phyloP scores from a whole-genome alignment of 2,888 invertebrate genomes.

The Helicoverpa assulta region DNA sequence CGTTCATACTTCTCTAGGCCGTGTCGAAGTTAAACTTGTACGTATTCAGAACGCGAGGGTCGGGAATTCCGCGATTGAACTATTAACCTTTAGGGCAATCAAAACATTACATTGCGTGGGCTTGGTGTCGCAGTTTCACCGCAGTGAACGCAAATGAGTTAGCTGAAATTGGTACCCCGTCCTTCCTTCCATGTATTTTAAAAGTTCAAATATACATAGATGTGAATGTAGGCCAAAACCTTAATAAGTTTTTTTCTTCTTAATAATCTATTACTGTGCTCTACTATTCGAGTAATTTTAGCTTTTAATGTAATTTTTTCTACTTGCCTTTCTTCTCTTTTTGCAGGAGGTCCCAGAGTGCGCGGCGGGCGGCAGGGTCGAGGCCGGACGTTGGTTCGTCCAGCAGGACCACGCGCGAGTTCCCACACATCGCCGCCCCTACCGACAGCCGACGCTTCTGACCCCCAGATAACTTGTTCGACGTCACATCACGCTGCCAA shows the following conservation, averaged over 20 bases:
- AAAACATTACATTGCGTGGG: not conserved
- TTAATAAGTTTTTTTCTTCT: too few species aligned
- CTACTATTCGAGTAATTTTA: not conserved
- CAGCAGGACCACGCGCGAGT: conserved; percentile 93
- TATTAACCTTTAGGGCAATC: conserved; percentile 1
- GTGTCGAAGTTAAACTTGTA: too few species aligned
- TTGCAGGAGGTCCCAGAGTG: conserved; percentile 96
- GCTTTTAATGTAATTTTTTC: not conserved
- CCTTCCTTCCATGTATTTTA: not conserved
- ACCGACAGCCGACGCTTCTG: conserved; percentile 97
- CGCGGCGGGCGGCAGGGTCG: conserved; percentile 96
- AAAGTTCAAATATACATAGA: not conserved
- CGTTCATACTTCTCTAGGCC: too few species aligned
- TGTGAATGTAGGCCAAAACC: not conserved
- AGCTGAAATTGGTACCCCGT: not conserved
- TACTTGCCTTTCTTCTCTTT: conserved; percentile 91
- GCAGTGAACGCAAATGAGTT: not conserved
- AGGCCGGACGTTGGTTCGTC: conserved; percentile 97
- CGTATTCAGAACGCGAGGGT: not conserved
- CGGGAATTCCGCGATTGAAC: not conserved
- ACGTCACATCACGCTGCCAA: conserved; percentile 87
- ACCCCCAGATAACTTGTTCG: conserved; percentile 95
- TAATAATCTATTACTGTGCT: too few species aligned
- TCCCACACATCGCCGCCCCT: conserved; percentile 96
- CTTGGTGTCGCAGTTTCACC: not conserved